A percentile compares a stretch with the other conserved stretches of the same genome.
These are phyloP conservation scores for Lithodes maja DNA, from an alignment of 2,888 invertebrate species.

Conservation along the genomic window DNA sequence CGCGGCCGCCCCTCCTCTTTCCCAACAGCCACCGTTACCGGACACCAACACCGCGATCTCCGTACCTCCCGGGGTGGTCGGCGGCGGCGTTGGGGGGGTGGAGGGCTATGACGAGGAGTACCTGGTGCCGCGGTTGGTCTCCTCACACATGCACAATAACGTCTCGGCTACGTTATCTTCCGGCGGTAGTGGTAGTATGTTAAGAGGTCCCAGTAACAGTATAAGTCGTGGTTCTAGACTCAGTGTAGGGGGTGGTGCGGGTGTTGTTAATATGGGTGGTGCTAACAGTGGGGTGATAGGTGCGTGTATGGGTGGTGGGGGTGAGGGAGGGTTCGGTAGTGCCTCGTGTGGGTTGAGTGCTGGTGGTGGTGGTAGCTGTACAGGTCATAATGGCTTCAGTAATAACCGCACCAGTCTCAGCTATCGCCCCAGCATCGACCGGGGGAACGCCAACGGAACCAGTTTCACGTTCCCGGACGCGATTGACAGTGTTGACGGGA, in stretches of 20 bases:
- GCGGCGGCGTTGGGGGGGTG: background rate
- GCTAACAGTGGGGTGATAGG: background rate
- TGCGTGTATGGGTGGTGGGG: background rate
- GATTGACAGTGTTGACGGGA: slow-evolving; percentile 18
- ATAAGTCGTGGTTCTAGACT: no score
- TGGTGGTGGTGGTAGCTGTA: background rate
- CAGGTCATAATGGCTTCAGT: background rate
- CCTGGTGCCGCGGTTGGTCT: no score
- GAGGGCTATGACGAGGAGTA: no score
- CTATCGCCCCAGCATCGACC: background rate
- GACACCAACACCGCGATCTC: slow-evolving; percentile 4
- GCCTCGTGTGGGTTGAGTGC: background rate
- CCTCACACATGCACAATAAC: no score
- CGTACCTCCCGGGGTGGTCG: background rate
- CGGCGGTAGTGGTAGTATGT: no score
- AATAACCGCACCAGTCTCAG: background rate
- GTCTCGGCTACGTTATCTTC: no score
- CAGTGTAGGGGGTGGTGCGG: no score
- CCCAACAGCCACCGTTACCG: background rate
- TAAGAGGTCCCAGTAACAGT: no score
- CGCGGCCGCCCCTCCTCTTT: slow-evolving; percentile 19
- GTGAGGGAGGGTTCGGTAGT: background rate
- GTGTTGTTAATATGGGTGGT: no score
- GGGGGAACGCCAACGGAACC: background rate
- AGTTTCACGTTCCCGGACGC: background rate